phyloP scores from a whole-genome alignment of 2,888 invertebrate species.

The Bibio marci region DNA sequence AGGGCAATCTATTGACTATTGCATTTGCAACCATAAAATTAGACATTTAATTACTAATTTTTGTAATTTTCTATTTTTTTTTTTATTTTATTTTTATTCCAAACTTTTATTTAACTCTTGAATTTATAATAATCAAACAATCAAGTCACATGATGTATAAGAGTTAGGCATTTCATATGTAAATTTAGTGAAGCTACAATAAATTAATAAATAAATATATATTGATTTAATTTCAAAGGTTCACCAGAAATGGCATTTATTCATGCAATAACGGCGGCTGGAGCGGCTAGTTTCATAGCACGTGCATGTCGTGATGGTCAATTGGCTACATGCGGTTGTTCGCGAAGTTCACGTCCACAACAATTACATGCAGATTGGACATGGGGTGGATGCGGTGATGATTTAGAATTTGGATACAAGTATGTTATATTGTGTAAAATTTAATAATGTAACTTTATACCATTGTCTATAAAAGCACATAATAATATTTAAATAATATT shows the following conservation, averaged over 20 bases:
- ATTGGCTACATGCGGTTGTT: slow-evolving; percentile 79
- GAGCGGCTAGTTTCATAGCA: slow-evolving; percentile 75
- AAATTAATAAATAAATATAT: too few species aligned
- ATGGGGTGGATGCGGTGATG: slow-evolving; percentile 97
- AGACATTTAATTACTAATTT: too few species aligned
- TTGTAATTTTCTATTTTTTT: too few species aligned
- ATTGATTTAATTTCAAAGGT: slow-evolving; percentile 35
- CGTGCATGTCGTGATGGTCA: slow-evolving; percentile 84
- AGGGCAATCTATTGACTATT: too few species aligned
- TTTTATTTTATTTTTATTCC: too few species aligned
- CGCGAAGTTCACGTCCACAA: slow-evolving; percentile 61
- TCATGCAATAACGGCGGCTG: slow-evolving; percentile 76
- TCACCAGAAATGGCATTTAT: slow-evolving; percentile 83
- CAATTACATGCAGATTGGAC: slow-evolving; percentile 84
- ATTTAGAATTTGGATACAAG: slow-evolving; percentile 91
- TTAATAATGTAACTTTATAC: background rate
- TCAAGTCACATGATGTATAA: too few species aligned
- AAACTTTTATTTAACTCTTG: too few species aligned
- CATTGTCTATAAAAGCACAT: too few species aligned
- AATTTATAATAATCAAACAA: too few species aligned
- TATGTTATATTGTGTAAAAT: slow-evolving; percentile 38
- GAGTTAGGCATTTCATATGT: too few species aligned
- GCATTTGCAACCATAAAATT: too few species aligned
- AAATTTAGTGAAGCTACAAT: too few species aligned
- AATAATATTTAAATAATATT: background rate